These are phyloP conservation scores for Pammene fasciana DNA, from an alignment of 2,888 invertebrate genomes.

Conservation along the genomic window DNA sequence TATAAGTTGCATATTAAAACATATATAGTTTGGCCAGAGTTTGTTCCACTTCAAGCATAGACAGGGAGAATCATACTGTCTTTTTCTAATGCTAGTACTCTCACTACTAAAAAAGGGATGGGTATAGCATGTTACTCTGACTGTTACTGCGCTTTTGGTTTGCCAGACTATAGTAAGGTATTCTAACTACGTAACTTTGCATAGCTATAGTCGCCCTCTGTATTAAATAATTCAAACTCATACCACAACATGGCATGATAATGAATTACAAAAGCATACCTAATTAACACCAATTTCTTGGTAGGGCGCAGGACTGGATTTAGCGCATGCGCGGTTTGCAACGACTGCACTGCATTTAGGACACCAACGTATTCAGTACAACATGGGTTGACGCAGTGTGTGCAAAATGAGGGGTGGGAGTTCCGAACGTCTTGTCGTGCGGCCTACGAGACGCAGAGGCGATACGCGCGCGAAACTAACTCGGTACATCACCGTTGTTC, in stretches of 20 bases:
- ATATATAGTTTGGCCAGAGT: too few relatives aligned
- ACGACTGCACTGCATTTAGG: slow-evolving; percentile 51
- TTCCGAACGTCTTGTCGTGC: slow-evolving; percentile 74
- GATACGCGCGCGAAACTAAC: slow-evolving; percentile 75
- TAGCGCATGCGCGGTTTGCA: slow-evolving; percentile 55
- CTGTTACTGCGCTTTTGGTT: too few relatives aligned
- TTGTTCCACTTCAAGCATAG: background rate
- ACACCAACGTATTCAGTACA: slow-evolving; percentile 58
- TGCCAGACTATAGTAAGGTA: background rate
- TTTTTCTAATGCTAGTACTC: too few relatives aligned
- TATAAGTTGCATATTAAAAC: too few relatives aligned
- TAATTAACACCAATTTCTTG: slow-evolving; percentile 34
- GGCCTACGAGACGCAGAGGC: slow-evolving; percentile 69
- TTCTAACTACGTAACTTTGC: too few relatives aligned
- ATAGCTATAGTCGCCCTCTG: background rate
- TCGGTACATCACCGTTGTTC: slow-evolving; percentile 72
- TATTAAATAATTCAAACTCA: slow-evolving; percentile 31
- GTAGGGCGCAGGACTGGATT: slow-evolving; percentile 60
- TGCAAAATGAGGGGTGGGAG: slow-evolving; percentile 77
- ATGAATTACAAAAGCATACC: slow-evolving; percentile 31
- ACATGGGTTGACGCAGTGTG: slow-evolving; percentile 78
- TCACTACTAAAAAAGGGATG: too few relatives aligned
- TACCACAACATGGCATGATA: slow-evolving; percentile 29
- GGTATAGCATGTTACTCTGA: too few relatives aligned
- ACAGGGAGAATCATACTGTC: too few relatives aligned